Conservation (phyloP, 2,113 vertebrate species). For the Noturus placidus region DNA sequence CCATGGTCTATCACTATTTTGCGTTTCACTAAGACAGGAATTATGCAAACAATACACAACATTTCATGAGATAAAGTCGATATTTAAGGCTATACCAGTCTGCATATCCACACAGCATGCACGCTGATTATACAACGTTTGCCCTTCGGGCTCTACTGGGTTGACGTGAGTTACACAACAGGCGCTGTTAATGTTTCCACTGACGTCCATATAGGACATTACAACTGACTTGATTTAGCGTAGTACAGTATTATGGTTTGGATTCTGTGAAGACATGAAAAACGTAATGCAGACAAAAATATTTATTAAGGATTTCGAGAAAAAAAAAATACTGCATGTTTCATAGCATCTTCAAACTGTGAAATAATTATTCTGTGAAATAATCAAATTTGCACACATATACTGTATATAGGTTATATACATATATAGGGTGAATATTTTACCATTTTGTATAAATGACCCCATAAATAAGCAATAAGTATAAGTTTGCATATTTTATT, state of each 20-base stretch:
- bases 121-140: constrained; percentile 10
- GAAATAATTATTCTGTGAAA: no score
- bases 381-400: no score
- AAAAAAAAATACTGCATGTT: no score
- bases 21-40: background rate
- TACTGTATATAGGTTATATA: no score
- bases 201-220: background rate
- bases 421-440: background rate
- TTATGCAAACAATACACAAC: background rate
- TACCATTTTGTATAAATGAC: background rate
- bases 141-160: background rate
- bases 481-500: background rate
- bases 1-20: background rate
- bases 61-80: background rate
- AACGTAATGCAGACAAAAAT: background rate
- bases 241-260: background rate
- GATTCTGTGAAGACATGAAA: background rate
- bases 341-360: no score
- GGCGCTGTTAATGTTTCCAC: background rate
- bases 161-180: constrained; percentile 5
- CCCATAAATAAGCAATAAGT: background rate
- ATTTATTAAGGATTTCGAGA: no score
- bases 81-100: background rate
- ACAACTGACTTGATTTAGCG: background rate
- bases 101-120: background rate